These are phyloP conservation scores for Rhopalosiphum nymphaeae DNA, from an alignment of 2,888 invertebrate species.

Conservation along the genomic window DNA sequence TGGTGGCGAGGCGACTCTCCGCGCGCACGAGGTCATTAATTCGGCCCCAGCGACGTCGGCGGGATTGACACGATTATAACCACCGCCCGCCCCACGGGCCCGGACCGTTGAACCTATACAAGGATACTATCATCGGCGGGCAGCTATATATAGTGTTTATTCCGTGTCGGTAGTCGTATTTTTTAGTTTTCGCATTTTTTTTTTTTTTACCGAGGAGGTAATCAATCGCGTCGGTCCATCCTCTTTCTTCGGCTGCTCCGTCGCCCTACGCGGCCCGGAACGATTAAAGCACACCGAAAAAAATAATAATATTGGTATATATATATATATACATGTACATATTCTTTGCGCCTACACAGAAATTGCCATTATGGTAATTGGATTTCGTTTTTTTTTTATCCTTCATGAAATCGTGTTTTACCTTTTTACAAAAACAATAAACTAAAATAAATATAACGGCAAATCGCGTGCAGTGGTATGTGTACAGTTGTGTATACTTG, in stretches of 20 bases:
- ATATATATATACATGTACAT: background rate
- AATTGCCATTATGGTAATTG: slow-evolving; percentile 55
- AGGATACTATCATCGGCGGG: background rate
- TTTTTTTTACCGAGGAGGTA: slow-evolving; percentile 14
- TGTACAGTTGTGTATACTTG: background rate
- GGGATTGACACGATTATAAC: slow-evolving; percentile 46
- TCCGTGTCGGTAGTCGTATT: background rate
- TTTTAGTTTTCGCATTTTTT: background rate
- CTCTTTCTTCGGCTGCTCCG: background rate
- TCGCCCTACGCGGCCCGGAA: background rate
- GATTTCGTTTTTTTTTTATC: slow-evolving; percentile 9
- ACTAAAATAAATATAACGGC: background rate
- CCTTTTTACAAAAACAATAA: slow-evolving; percentile 30
- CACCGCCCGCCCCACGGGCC: background rate
- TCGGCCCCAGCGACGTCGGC: slow-evolving; percentile 4
- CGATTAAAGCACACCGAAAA: slow-evolving; percentile 30
- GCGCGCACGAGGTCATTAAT: slow-evolving; percentile 47
- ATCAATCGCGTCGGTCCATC: slow-evolving; percentile 27
- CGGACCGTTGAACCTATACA: background rate
- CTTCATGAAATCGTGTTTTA: slow-evolving; percentile 27
- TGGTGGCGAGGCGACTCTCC: background rate
- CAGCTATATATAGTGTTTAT: background rate
- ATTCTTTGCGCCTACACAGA: background rate
- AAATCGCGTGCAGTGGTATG: slow-evolving; percentile 15
- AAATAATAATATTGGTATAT: background rate